Evolutionary conservation across 2,888 invertebrate species (phyloP), one percentile per base, ranked within the genome.

Genomic region (Calameuta pallipes): DNA sequence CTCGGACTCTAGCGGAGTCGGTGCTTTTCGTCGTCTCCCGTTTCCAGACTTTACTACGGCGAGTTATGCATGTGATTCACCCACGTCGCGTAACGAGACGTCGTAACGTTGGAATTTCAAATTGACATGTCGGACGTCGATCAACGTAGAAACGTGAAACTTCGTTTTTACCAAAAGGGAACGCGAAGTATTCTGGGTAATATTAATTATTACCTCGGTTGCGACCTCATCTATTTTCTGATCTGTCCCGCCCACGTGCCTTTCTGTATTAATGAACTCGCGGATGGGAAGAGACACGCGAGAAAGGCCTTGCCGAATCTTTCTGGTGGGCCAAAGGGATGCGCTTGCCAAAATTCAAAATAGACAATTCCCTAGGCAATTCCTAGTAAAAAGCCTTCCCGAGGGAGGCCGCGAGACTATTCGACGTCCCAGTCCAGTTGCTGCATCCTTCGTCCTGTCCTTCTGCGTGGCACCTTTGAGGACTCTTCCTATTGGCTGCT

Each of bases 1-100:
- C 91, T 90, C 87, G 85, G 86, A 86, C 87, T 87, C 83, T 77
- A 80, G 79, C 81, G 83, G 82, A 82, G 81, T 82, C 80, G 80
- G 80, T 82, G 13, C 30, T 75, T 75, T 56, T 33, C n/a, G 23
- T 75, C 35, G 75, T 36, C 56, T 76, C 85, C 30, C 56, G 56
- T 56, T 56, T 56, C 23, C 23, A 56, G 56, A 56, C 56, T 56
- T 1, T 23, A 23, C 56, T 56, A 2, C 56, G 56, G 9, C 56
- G 23, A 0, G 9, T 2, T 9, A 2, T 23, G 9, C 15, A 2
- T 56, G 56, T 9, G 23, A 56, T 56, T 56, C 56, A 1, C 2
- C 4, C 23, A 6, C 9, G 56, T 56, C 23, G 23, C 23, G 41
- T 56, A 9, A 56, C 23, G 23, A 23, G 12, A 37, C 33, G 36